Conservation (phyloP, 2,797 vertebrate species). For the Poecilia wingei region DNA sequence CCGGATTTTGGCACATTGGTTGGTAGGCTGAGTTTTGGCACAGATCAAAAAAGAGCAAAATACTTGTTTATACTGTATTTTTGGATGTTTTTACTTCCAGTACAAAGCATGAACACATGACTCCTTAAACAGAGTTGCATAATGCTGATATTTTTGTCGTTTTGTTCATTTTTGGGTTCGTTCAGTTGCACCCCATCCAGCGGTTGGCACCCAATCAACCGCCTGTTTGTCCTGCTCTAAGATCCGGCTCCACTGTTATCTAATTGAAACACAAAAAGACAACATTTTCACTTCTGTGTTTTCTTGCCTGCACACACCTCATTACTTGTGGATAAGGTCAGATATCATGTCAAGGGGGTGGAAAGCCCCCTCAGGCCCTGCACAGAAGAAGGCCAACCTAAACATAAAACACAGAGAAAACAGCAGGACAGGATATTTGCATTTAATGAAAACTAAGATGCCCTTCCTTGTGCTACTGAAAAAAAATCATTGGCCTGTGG, state of each 20-base stretch:
- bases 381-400: not conserved
- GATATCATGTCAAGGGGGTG: not conserved
- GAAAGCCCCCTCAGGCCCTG: not conserved
- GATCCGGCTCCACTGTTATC: not conserved
- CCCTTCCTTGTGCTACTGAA: not conserved
- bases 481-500: too few relatives aligned
- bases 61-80: not conserved
- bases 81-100: not conserved
- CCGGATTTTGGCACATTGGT: not conserved
- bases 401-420: not conserved
- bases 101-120: not conserved
- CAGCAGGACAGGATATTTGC: not conserved
- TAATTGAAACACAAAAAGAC: not conserved
- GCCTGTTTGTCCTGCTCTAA: not conserved
- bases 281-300: not conserved
- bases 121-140: too few relatives aligned
- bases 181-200: not conserved
- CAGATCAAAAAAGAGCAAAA: not conserved
- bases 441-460: not conserved
- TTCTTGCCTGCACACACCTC: not conserved
- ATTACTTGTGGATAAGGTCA: not conserved
- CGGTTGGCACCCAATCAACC: not conserved
- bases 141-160: not conserved
- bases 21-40: not conserved
- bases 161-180: not conserved